Conservation (phyloP, 64 coral and sea anemone species). For the Orbicella faveolata region DNA sequence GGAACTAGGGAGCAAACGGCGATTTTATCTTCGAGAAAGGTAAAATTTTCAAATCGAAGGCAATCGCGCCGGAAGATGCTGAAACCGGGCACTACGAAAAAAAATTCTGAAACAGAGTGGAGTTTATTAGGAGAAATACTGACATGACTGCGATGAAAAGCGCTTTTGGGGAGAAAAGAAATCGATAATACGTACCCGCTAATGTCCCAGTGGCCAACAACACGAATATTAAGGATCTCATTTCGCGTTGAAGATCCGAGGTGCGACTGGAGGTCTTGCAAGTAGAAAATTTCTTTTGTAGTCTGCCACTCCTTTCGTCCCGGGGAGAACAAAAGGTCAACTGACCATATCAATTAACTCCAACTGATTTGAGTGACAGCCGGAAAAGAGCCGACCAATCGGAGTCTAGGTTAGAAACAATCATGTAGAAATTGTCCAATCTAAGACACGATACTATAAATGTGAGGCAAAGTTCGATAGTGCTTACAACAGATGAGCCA, state of each 20-base stretch:
- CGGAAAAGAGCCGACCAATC: not conserved
- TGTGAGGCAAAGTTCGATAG: not conserved
- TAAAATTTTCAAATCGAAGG: not conserved
- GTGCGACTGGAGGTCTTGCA: not conserved
- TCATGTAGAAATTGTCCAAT: not conserved
- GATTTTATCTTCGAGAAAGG: not conserved
- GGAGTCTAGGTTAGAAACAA: not conserved
- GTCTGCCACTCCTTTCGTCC: slow-evolving; percentile 24
- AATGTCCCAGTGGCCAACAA: slow-evolving; percentile 93
- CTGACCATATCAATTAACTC: not conserved
- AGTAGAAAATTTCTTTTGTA: not conserved
- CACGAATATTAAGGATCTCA: slow-evolving; percentile 73
- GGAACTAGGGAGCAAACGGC: not conserved
- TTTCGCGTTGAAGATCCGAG: slow-evolving; percentile 49
- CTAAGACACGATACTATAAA: not conserved
- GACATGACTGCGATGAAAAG: not conserved
- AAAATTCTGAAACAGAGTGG: not conserved
- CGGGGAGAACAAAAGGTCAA: slow-evolving; percentile 30
- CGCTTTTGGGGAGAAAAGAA: not conserved
- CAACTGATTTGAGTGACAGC: not conserved
- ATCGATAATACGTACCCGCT: slow-evolving; percentile 62
- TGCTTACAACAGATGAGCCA: not conserved
- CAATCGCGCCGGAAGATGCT: not conserved
- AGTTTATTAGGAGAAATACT: not conserved
- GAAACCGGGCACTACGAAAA: not conserved